A percentile compares a stretch with the other conserved stretches of the same genome.
These are phyloP conservation scores for Otocyon megalotis DNA, from an alignment of 2,113 vertebrate genomes.

Conservation along the genomic window DNA sequence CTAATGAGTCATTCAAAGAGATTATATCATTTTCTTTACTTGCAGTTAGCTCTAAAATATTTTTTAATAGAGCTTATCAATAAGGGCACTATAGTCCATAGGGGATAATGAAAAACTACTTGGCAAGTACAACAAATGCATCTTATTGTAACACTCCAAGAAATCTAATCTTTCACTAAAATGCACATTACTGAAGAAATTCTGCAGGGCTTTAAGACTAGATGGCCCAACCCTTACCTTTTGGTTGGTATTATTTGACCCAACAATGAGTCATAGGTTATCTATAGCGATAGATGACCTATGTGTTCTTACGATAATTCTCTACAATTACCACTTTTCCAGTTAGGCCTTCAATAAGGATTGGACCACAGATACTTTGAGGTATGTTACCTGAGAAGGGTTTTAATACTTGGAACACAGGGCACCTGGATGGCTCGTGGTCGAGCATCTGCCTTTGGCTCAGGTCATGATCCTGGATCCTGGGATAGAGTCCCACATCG, in stretches of 20 bases:
- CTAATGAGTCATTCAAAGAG: conserved; percentile 14
- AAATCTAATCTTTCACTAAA: background rate
- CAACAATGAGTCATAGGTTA: background rate
- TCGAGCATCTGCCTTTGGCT: too few relatives aligned
- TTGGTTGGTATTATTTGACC: background rate
- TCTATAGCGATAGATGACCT: background rate
- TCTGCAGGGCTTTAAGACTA: background rate
- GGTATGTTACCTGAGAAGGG: background rate
- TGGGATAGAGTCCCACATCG: too few relatives aligned
- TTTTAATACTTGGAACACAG: background rate
- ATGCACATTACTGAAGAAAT: background rate
- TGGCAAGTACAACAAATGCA: background rate
- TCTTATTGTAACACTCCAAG: background rate
- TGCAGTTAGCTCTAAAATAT: background rate
- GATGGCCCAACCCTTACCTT: background rate
- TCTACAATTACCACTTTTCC: background rate
- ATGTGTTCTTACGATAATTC: background rate
- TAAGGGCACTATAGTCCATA: background rate
- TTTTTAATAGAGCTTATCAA: background rate
- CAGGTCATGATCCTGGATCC: too few relatives aligned
- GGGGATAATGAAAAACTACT: background rate
- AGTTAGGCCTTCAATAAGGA: background rate
- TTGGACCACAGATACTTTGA: background rate
- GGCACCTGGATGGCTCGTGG: too few relatives aligned
- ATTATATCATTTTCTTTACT: background rate